phyloP scores from a whole-genome alignment of 2,113 vertebrate species.

The Anolis sagrei region DNA sequence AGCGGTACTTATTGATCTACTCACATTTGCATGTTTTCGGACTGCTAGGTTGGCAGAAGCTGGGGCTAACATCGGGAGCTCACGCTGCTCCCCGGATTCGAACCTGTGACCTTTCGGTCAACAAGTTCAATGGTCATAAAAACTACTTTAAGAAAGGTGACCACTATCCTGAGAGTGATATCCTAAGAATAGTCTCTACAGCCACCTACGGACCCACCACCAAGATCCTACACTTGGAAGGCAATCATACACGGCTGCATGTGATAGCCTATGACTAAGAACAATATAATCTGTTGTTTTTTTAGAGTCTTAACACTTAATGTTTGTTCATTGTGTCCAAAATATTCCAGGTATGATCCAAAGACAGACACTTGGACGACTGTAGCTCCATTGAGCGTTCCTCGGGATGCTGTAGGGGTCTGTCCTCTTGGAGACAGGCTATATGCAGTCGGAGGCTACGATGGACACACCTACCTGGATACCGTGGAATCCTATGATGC shows the following conservation, averaged over 20 bases:
- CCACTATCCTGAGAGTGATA: background rate
- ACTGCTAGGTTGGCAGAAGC: too few relatives aligned
- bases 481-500: constrained; percentile 95
- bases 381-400: constrained; percentile 88
- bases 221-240: too few relatives aligned
- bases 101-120: too few relatives aligned
- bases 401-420: constrained; percentile 92
- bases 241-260: too few relatives aligned
- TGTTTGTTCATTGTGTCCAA: constrained; percentile 11
- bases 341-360: constrained; percentile 87
- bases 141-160: background rate
- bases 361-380: constrained; percentile 95
- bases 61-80: too few relatives aligned
- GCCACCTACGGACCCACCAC: too few relatives aligned
- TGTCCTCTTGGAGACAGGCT: constrained; percentile 91
- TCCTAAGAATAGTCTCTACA: too few relatives aligned
- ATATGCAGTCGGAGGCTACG: constrained; percentile 94
- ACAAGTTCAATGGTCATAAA: background rate
- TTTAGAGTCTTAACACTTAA: background rate
- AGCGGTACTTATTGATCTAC: too few relatives aligned
- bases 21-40: too few relatives aligned
- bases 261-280: too few relatives aligned
- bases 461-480: constrained; percentile 91
- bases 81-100: too few relatives aligned
- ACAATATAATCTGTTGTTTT: background rate